Percentiles rank a stretch among this genome's conserved stretches.
Conservation (phyloP, 2,888 invertebrate genomes). For the Hofmannophila pseudospretella region DNA sequence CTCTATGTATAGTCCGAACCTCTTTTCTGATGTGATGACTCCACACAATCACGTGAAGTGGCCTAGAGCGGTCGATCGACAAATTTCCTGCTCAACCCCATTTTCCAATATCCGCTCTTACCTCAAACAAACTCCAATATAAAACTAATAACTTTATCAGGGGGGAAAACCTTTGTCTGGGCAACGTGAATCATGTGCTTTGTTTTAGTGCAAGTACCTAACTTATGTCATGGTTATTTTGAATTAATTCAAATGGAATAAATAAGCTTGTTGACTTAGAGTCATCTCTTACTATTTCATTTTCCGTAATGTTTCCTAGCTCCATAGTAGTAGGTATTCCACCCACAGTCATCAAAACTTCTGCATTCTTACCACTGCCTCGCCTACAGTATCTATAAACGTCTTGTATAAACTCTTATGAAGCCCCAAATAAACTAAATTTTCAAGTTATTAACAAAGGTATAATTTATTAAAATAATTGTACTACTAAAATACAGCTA, state of each 20-base stretch:
- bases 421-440: too few relatives aligned
- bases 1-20: background rate
- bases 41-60: slow-evolving; percentile 53
- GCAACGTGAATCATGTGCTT: slow-evolving; percentile 21
- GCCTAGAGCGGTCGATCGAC: slow-evolving; percentile 43
- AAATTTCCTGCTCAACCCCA: slow-evolving; percentile 69
- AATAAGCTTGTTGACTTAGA: background rate
- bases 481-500: too few relatives aligned
- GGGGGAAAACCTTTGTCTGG: slow-evolving; percentile 23
- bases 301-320: too few relatives aligned
- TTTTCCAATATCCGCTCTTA: slow-evolving; percentile 69
- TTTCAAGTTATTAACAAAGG: too few relatives aligned
- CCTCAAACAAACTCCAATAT: slow-evolving; percentile 5
- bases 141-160: slow-evolving; percentile 29
- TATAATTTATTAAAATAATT: too few relatives aligned
- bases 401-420: too few relatives aligned
- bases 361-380: too few relatives aligned
- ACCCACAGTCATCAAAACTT: too few relatives aligned
- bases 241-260: background rate
- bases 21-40: slow-evolving; percentile 1
- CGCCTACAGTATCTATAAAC: too few relatives aligned
- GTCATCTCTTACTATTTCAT: too few relatives aligned
- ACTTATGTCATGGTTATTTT: background rate
- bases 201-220: background rate
- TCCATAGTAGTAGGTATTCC: too few relatives aligned